phyloP scores from a whole-genome alignment of 2,888 invertebrate species.

The Diaprepes abbreviatus region DNA sequence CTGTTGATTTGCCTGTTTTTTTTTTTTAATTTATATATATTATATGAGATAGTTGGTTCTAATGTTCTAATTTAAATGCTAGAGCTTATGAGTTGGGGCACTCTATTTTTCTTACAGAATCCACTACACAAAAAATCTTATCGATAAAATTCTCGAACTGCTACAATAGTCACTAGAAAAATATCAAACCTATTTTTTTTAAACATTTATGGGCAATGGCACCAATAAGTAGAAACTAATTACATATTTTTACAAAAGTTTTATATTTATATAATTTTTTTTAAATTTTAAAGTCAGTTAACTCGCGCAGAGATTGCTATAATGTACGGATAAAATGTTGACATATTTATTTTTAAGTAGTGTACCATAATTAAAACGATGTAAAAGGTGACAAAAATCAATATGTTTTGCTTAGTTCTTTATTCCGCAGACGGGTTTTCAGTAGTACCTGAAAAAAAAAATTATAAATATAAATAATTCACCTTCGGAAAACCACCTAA shows the following conservation, averaged over 20 bases:
- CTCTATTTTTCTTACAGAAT: conserved; percentile 26
- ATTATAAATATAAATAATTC: too few species aligned
- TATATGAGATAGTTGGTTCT: conserved; percentile 10
- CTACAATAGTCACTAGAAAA: conserved; percentile 58
- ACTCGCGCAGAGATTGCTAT: conserved; percentile 5
- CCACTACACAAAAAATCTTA: conserved; percentile 23
- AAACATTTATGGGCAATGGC: conserved; percentile 41
- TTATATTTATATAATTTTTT: conserved; percentile 26
- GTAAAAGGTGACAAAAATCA: not conserved
- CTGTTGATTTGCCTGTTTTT: not conserved
- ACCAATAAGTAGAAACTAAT: conserved; percentile 39
- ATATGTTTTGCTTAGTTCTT: not conserved
- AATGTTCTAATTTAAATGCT: conserved; percentile 6
- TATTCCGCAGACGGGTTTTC: conserved; percentile 13
- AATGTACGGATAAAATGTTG: conserved; percentile 2
- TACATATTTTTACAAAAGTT: conserved; percentile 24
- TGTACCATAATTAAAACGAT: not conserved
- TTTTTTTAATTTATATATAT: not conserved
- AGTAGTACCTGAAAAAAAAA: not conserved
- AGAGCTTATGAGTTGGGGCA: not conserved
- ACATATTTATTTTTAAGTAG: conserved; percentile 7
- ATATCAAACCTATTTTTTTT: conserved; percentile 60
- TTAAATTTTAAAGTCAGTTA: conserved; percentile 10
- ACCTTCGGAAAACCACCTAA: too few species aligned
- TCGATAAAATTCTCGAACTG: conserved; percentile 11